Percentiles rank a stretch among this genome's conserved stretches.
These are phyloP conservation scores for Drosophila rufa DNA, from an alignment of 1,140 invertebrate genomes.

Conservation along the genomic window DNA sequence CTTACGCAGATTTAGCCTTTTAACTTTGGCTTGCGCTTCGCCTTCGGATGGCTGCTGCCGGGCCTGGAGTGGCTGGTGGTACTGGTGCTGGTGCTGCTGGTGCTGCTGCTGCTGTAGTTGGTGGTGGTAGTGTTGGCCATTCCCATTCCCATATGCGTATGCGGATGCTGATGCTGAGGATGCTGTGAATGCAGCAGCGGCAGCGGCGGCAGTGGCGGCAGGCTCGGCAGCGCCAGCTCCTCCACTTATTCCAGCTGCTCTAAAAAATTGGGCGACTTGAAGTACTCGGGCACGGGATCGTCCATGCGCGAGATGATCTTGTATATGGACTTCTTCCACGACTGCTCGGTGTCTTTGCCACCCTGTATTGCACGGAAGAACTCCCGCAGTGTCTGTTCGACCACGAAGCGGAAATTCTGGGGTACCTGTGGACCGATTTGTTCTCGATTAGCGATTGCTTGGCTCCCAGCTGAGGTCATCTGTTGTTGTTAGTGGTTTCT, in stretches of 20 bases:
- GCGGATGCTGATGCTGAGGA: conserved; percentile 2
- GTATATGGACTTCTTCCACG: conserved; percentile 99
- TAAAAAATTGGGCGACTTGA: conserved; percentile 99
- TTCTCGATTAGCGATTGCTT: conserved; percentile 44
- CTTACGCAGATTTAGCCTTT: conserved; percentile 77
- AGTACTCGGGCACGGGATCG: conserved; percentile 99
- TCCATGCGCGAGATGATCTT: conserved; percentile 99
- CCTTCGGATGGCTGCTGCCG: conserved; percentile 52
- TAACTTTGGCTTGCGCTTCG: conserved; percentile 70
- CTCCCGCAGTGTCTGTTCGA: conserved; percentile 98
- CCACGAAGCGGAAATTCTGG: conserved; percentile 97
- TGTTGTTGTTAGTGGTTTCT: conserved; percentile 24
- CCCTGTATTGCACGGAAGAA: conserved; percentile 99
- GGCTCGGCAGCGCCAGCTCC: conserved; percentile 77
- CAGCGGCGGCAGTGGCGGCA: conserved; percentile 29
- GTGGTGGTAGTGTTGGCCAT: conserved; percentile 51
- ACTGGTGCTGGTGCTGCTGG: conserved; percentile 54
- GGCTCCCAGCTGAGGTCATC: conserved; percentile 22
- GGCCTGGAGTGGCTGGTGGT: conserved; percentile 45
- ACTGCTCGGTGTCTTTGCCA: conserved; percentile 98
- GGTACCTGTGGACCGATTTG: conserved; percentile 92
- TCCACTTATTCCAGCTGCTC: conserved; percentile 96
- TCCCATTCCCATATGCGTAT: conserved; percentile 34
- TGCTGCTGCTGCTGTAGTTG: conserved; percentile 41
- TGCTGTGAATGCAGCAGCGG: conserved; percentile 46